Evolutionary conservation across 2,888 invertebrate species (phyloP).

Genomic region (Ctena decussata): DNA sequence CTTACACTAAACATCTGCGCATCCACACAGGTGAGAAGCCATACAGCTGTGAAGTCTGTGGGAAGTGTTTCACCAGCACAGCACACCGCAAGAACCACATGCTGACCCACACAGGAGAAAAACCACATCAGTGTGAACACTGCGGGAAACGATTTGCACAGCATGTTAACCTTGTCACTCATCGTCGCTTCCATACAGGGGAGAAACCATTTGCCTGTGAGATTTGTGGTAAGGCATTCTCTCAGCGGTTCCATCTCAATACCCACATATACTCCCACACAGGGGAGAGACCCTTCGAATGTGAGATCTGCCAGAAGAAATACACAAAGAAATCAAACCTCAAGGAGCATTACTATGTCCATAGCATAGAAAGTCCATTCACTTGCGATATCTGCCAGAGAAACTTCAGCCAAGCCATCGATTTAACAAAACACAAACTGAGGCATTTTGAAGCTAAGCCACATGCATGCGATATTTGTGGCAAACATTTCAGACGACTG

Average conservation of each 20-base stretch:
- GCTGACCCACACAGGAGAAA: conserved; percentile 12
- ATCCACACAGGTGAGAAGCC: neutral
- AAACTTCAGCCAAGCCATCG: neutral
- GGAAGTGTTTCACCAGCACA: neutral
- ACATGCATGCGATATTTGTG: neutral
- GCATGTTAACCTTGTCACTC: neutral
- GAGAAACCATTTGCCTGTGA: neutral
- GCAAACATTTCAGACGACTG: neutral
- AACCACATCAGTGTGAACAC: neutral
- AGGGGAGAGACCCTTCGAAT: neutral
- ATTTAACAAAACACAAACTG: conserved; percentile 7
- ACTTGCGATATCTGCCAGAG: conserved; percentile 12
- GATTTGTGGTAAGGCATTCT: neutral
- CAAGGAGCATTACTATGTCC: conserved; percentile 12
- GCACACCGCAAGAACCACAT: conserved; percentile 8
- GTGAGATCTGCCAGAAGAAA: conserved; percentile 8
- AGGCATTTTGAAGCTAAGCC: neutral
- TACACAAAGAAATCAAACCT: conserved; percentile 21
- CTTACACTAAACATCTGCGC: neutral
- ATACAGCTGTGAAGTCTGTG: conserved; percentile 8
- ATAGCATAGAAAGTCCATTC: conserved; percentile 16
- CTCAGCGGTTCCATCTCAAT: neutral
- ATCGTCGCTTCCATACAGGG: neutral
- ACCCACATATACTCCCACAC: neutral
- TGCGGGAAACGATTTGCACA: neutral